Percentiles rank a stretch among this genome's conserved stretches.
Evolutionary conservation across 2,113 vertebrate species (phyloP).

Genomic region (Syngnathus floridae): DNA sequence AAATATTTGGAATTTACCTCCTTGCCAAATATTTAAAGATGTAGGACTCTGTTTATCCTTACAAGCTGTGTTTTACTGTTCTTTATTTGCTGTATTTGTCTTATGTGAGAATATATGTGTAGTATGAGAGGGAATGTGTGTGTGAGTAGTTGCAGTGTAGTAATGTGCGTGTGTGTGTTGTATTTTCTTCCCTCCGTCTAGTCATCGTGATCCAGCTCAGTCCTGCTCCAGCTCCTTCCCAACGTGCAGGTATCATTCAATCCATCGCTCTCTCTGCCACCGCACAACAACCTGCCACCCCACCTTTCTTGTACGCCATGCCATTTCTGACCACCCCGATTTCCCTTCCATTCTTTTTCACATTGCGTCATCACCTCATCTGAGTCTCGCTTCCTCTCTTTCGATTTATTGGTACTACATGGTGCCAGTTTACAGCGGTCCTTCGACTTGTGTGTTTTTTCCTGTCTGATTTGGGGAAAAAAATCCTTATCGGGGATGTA

Average conservation of each 20-base stretch:
- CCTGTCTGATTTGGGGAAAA: not conserved
- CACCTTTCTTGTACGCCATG: not conserved
- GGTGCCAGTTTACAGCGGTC: not conserved
- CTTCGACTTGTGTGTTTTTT: no score
- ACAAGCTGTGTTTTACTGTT: not conserved
- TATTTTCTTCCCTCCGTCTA: constrained; percentile 80
- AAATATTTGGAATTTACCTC: not conserved
- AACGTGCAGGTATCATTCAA: constrained; percentile 90
- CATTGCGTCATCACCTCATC: constrained; percentile 4
- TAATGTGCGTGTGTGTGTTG: constrained; percentile 66
- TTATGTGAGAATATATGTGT: constrained; percentile 4
- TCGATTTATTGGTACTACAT: not conserved
- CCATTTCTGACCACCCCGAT: not conserved
- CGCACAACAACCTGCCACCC: constrained; percentile 20
- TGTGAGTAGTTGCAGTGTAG: constrained; percentile 45
- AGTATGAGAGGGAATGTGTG: not conserved
- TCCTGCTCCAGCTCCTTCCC: constrained; percentile 95
- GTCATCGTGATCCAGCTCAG: constrained; percentile 99
- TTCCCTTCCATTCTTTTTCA: not conserved
- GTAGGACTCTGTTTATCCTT: not conserved
- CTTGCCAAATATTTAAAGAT: not conserved
- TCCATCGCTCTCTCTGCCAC: constrained; percentile 67
- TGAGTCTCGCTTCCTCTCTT: not conserved
- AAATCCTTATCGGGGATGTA: not conserved
- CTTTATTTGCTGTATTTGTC: not conserved